phyloP scores from a whole-genome alignment of 2,888 invertebrate species.

The Spilosoma lubricipeda region DNA sequence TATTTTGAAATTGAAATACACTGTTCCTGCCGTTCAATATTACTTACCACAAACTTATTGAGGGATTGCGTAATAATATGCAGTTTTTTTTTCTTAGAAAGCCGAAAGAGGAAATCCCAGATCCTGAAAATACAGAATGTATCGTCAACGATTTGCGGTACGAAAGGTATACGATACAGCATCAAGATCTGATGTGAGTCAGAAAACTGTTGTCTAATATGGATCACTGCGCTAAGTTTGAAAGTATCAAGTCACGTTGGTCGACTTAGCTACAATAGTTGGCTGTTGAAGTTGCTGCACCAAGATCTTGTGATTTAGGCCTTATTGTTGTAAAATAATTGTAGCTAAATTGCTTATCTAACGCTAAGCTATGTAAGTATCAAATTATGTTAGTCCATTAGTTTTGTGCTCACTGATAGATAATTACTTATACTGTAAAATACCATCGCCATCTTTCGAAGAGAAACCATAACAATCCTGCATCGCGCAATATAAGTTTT shows the following conservation, averaged over 20 bases:
- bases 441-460: not conserved
- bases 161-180: slow-evolving; percentile 73
- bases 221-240: not conserved
- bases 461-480: not conserved
- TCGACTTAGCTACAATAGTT: not conserved
- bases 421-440: not conserved
- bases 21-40: too few relatives aligned
- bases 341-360: not conserved
- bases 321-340: not conserved
- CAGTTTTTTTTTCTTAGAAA: slow-evolving; percentile 10
- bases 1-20: too few relatives aligned
- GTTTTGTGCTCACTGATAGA: not conserved
- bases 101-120: slow-evolving; percentile 43
- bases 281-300: not conserved
- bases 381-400: not conserved
- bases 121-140: slow-evolving; percentile 64
- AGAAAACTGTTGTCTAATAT: not conserved
- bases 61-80: too few relatives aligned
- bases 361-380: not conserved
- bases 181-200: slow-evolving; percentile 80
- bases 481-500: too few relatives aligned
- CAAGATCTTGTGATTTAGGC: not conserved
- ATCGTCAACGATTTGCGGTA: slow-evolving; percentile 76
- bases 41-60: too few relatives aligned
- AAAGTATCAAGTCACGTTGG: not conserved